Percentiles rank a stretch among this genome's conserved stretches.
Evolutionary conservation across 2,797 vertebrate species (phyloP).

Genomic region (Enteromius trimaculatus): DNA sequence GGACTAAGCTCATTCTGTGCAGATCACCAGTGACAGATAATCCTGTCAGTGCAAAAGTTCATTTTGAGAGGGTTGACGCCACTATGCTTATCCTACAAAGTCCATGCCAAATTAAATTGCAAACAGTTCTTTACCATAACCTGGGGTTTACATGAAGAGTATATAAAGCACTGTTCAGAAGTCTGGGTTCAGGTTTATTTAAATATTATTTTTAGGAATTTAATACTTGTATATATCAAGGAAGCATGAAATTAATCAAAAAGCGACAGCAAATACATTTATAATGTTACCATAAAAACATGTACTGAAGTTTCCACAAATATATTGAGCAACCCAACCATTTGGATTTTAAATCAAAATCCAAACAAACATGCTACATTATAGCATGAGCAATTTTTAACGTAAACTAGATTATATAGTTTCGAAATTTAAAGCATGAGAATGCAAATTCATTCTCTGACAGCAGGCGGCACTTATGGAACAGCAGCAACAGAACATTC

Average conservation of each 20-base stretch:
- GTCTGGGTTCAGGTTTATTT: background rate
- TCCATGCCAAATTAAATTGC: background rate
- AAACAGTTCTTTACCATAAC: background rate
- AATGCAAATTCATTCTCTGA: background rate
- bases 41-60: slow-evolving; percentile 33
- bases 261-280: background rate
- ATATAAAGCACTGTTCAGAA: background rate
- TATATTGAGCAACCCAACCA: background rate
- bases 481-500: background rate
- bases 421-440: background rate
- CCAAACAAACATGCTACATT: background rate
- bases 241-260: background rate
- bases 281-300: background rate
- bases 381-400: background rate
- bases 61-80: background rate
- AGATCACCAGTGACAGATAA: slow-evolving; percentile 4
- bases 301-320: background rate
- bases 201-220: background rate
- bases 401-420: background rate
- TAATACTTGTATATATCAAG: background rate
- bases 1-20: slow-evolving; percentile 31
- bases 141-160: background rate
- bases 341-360: background rate
- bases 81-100: background rate
- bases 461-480: background rate